Evolutionary conservation across 2,797 vertebrate genomes (phyloP), one percentile per base, ranked within the genome.

Genomic region (Atherinosoma microstoma): DNA sequence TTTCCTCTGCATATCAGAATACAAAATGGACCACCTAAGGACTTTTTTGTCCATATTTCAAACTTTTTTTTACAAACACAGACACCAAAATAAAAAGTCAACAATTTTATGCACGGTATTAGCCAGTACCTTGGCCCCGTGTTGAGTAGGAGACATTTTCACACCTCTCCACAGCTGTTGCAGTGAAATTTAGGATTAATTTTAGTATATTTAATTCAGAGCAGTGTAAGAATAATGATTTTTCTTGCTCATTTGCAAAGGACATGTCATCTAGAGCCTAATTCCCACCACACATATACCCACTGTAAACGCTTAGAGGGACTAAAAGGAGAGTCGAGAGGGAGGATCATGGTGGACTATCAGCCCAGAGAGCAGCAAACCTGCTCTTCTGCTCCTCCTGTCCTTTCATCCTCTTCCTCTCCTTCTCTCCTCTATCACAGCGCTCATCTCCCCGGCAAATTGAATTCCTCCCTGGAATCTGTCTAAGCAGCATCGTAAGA

Each of bases 391-490:
- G 38, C 40, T 76, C 45, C 63, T 64, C 42, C 73, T 27, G 42
- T 83, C 76, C 75, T 81, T 84, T 85, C 68, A 86, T 80, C 79
- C 84, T 64, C 69, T 49, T 77, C 66, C 65, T 57, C 73, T 71
- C 78, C 78, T 73, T 79, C 70, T 78, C 27, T 63, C 24, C 53
- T 73, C 75, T 83, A 84, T 90, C 83, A 51, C 66, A 49, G 58
- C 57, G 20, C 76, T 88, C 83, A 89, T 91, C 88, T 89, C 64
- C 56, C 40, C n/a, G 3, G 86, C 86, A 90, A 90, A 91, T 89
- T 91, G 85, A 93, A 91, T 88, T 84, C 82, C 76, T 80, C 74
- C 67, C 67, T 67, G 63, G 76, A 84, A 87, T 91, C 83, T 87
- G 67, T 85, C 80, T 85, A 85, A 88, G 85, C 79, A 86, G 86